Evolutionary conservation across 2,797 vertebrate species (phyloP).

Genomic region (Eospalax fontanierii): DNA sequence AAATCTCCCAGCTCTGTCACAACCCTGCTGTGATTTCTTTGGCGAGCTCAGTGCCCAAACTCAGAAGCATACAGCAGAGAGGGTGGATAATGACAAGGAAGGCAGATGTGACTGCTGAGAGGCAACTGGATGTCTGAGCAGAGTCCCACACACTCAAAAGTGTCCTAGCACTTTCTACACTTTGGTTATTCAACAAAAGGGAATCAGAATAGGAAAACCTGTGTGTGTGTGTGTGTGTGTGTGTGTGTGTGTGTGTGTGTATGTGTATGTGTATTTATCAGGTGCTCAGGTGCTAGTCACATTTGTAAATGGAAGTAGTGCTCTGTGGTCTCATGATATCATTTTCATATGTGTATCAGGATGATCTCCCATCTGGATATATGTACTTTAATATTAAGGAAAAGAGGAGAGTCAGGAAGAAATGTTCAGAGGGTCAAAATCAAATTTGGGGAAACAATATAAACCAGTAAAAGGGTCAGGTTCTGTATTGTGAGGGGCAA

Average conservation of each 20-base stretch:
- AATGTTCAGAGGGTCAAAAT: constrained; percentile 32
- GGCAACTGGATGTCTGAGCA: neutral
- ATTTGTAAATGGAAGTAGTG: neutral
- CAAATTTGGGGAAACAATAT: constrained; percentile 24
- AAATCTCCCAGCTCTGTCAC: neutral
- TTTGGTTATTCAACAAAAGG: neutral
- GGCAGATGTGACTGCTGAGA: neutral
- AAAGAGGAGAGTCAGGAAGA: constrained; percentile 11
- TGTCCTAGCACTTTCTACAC: neutral
- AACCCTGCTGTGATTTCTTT: neutral
- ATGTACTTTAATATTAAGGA: neutral
- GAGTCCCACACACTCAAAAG: neutral
- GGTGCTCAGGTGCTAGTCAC: neutral
- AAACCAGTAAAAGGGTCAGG: neutral
- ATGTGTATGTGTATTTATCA: neutral
- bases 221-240: no score
- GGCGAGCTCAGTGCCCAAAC: neutral
- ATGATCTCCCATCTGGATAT: neutral
- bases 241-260: no score
- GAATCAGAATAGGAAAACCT: neutral
- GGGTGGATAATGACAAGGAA: neutral
- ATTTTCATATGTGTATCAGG: neutral
- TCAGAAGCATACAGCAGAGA: neutral
- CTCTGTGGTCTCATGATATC: neutral
- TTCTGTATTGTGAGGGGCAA: neutral